Base-by-base conservation (phyloP, 2,888 invertebrate genomes). In the Diarsia rubi region DNA sequence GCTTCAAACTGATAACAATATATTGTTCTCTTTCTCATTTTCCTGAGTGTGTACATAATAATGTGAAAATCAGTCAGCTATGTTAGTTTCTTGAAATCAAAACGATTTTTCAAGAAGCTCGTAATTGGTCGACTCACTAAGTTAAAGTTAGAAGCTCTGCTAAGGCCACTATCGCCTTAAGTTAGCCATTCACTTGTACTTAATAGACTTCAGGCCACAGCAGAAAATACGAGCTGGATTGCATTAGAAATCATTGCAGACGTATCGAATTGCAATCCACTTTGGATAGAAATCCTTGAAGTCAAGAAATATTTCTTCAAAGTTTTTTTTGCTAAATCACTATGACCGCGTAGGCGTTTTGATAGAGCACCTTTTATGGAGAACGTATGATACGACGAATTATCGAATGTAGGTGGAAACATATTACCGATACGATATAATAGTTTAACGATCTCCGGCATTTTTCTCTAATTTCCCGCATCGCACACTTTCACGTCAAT, bases 401-500 rank as follows among this genome's bases (percentile, higher is more conserved):
- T 79, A 78, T 78, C 59, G 67, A 57, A 73, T 80, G 81, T 84
- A 78, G 86, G 88, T 73, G 78, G 71, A 65, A 81, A 80, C 44
- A 79, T 77, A 79, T 77, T 64, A 82, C 77, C 68, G 63, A 76
- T 74, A 75, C 70, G 69, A 76, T 75, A 81, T 69, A 81, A 78
- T 79, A 66, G 72, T 79, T 77, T 71, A 73, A 82, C 70, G 75
- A 79, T 86, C 69, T 73, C 60, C 45, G 59, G 71, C n/a, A 69
- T 81, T 77, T 81, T 78, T 78, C 76, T 82, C 31, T 68, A 82
- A 82, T 79, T 82, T 82, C 75, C 78, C 65, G 42, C 47, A 78
- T 80, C 71, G 62, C 62, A 76, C 78, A 86, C 87, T 87, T 87
- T 86, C 87, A 69, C 78, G 71, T 64, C 69, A 73, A 80, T 78